Evolutionary conservation across 2,888 invertebrate species (phyloP).

Genomic region (Ophion ellenae): DNA sequence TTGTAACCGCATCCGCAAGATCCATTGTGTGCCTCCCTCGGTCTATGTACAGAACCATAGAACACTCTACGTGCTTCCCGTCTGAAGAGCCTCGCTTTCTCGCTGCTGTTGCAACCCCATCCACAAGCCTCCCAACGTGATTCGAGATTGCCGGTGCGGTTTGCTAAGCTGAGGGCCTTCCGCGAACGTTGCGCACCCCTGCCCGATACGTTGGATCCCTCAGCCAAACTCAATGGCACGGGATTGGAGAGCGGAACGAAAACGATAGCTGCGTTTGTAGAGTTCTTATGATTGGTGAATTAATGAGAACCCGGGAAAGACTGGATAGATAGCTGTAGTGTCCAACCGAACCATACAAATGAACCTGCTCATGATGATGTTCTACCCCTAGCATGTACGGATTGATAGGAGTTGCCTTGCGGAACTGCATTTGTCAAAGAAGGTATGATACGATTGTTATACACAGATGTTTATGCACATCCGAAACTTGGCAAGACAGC

Average conservation of each 20-base stretch:
- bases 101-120: slow-evolving; percentile 10
- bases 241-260: neutral
- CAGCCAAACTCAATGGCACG: neutral
- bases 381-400: neutral
- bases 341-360: neutral
- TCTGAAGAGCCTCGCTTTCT: slow-evolving; percentile 1
- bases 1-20: slow-evolving; percentile 67
- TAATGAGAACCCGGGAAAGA: neutral
- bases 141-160: neutral
- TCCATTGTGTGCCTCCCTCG: slow-evolving; percentile 44
- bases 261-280: neutral
- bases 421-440: neutral
- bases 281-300: neutral
- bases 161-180: neutral
- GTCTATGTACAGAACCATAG: slow-evolving; percentile 24
- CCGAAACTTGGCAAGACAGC: neutral
- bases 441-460: neutral
- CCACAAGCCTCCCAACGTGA: neutral
- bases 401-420: neutral
- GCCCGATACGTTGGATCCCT: neutral
- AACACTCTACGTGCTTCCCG: slow-evolving; percentile 36
- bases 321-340: neutral
- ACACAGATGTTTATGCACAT: neutral
- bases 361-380: neutral
- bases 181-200: slow-evolving; percentile 8